Evolutionary conservation across 1,140 invertebrate genomes (phyloP), one percentile per base, ranked within the genome.

Genomic region (Orchestia grillus): DNA sequence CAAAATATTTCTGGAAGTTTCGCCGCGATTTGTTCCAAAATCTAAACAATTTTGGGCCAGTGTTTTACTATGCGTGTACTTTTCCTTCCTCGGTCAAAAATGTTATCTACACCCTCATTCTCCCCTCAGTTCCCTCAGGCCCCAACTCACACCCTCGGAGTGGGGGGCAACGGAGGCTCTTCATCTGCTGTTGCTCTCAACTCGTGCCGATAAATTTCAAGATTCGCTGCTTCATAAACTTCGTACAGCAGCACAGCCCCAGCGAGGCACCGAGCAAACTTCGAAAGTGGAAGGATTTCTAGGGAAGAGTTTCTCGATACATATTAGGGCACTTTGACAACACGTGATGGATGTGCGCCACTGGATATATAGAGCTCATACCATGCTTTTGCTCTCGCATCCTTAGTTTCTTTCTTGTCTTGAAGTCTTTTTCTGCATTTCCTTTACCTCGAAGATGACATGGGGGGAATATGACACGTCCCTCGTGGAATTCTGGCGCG

Each of bases 281-380:
- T 90, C 88, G 88, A 90, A 90, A 90, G 43, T 90, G 88, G n/a
- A 42, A 42, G 88, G 88, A 90, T 90, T 90, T 90, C 88, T 90
- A 90, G 43, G 28, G 88, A 44, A 44, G 43, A 90, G 41, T 44
- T 90, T 36, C n/a, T 41, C 88, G 88, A 90, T 44, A 90, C 43
- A 90, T 44, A 90, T 90, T 90, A 90, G 88, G 88, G 88, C 88
- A 90, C 88, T 90, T 90, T 90, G 88, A 90, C 88, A 90, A 90
- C 88, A 42, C 88, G 41, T 90, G 88, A 90, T 90, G 88, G 88
- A 90, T 90, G 88, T 42, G 88, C 88, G 43, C 88, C 11, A 90
- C 88, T 90, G 88, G 41, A 41, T 90, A 0, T 44, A 90, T 90
- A 4, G 88, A 90, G 41, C 88, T 23, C 28, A 77, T 77, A 77